Evolutionary conservation across 1,140 invertebrate genomes (phyloP).

Genomic region (Armadillidium nasatum): DNA sequence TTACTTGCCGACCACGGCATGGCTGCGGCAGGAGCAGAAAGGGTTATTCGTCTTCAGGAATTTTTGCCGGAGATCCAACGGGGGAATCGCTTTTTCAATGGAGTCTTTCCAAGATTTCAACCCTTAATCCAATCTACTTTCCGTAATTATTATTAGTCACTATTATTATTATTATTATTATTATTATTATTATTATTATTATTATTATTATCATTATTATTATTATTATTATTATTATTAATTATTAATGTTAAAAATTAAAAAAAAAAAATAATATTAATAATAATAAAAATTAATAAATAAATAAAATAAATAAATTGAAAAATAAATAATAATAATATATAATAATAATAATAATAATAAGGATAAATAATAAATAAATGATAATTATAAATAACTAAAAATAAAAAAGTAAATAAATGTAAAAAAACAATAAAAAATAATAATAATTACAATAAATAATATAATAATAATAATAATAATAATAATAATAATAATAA

Average conservation of each 20-base stretch:
- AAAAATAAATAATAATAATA: too few species aligned
- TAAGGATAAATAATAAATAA: too few species aligned
- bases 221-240: not conserved
- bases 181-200: not conserved
- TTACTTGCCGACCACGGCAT: slow-evolving; percentile 38
- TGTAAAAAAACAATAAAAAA: too few species aligned
- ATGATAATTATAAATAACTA: too few species aligned
- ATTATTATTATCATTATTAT: not conserved
- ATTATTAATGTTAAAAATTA: not conserved
- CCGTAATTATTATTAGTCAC: not conserved
- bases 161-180: not conserved
- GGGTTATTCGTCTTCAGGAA: not conserved
- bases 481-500: too few species aligned
- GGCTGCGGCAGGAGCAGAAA: slow-evolving; percentile 27
- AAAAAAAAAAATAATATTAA: too few species aligned
- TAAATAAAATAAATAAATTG: too few species aligned
- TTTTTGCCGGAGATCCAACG: not conserved
- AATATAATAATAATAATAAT: too few species aligned
- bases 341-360: too few species aligned
- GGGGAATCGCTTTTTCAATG: slow-evolving; percentile 18
- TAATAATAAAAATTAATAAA: too few species aligned
- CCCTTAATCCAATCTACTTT: not conserved
- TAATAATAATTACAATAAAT: too few species aligned
- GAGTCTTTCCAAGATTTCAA: slow-evolving; percentile 23
- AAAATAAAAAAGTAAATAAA: too few species aligned